phyloP scores from a whole-genome alignment of 2,888 invertebrate species.

The Nowickia ferox region DNA sequence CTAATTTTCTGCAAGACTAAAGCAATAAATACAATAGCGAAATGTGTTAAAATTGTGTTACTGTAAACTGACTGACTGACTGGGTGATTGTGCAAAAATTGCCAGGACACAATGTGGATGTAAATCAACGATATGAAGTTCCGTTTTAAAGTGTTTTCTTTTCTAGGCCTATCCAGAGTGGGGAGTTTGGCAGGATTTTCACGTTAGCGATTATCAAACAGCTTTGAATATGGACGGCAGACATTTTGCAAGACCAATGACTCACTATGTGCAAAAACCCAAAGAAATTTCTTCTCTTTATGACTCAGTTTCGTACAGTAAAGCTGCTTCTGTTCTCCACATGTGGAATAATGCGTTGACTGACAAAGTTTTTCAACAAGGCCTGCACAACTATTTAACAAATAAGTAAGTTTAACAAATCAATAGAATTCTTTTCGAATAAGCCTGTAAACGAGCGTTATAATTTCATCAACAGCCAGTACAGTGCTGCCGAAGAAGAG shows the following conservation, averaged over 20 bases:
- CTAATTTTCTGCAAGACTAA: no score
- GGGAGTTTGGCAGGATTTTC: conserved; percentile 90
- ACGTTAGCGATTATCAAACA: conserved; percentile 88
- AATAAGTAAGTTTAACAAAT: conserved; percentile 76
- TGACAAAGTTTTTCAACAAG: conserved; percentile 78
- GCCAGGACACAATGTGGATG: no score
- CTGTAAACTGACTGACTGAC: no score
- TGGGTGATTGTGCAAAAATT: no score
- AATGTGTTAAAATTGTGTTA: no score
- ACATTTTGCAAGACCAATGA: conserved; percentile 91
- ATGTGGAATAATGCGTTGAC: conserved; percentile 81
- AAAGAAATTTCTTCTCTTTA: conserved; percentile 92
- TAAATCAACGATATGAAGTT: no score
- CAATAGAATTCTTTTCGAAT: background rate
- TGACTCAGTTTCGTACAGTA: conserved; percentile 93
- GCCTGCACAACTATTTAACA: conserved; percentile 78
- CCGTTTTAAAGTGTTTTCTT: background rate
- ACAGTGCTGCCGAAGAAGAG: conserved; percentile 76
- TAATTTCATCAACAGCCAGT: conserved; percentile 73
- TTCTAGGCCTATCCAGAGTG: conserved; percentile 85
- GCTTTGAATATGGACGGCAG: conserved; percentile 90
- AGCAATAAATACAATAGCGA: no score
- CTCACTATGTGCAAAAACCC: conserved; percentile 91
- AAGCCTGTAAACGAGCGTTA: background rate
- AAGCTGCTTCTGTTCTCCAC: conserved; percentile 88